Base-by-base conservation (phyloP, 2,888 invertebrate genomes). In the Agonopterix alstromeriana region DNA sequence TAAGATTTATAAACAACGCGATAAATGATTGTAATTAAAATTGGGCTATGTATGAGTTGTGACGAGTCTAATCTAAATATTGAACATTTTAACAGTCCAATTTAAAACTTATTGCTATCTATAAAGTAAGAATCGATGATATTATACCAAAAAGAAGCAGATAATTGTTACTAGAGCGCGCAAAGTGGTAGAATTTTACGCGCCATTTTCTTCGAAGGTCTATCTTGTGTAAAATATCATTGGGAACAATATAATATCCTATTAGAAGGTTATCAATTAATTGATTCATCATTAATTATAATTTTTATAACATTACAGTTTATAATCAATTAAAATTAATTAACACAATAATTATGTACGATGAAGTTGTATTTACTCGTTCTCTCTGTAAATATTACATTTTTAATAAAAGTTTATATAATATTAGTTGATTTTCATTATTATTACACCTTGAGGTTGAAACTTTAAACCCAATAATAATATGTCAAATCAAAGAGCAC, bases 301-400 rank as follows among this genome's bases (percentile, higher is more conserved):
- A 8, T 47, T 48, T 46, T n/a, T 42, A 35, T 40, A 45, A 45
- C 35, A 42, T 46, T 27, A 43, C 35, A 5, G 12, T 36, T 36
- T 11, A 38, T 38, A 38, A 38, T 38, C 36, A 38, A 14, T 17
- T 27, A 9, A 17, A 14, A 17, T 14, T 40, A n/a, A 11, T 14
- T 35, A 11, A n/a, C 27, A 10, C 3, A 10, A 36, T 35, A 17
- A 14, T n/a, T 38, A 49, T 42, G 49, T 46, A 8, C 12, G 53
- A 48, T 61, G 58, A 70, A 66, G 73, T 67, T 80, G 75, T 80
- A 81, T 80, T 71, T 78, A 80, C 61, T 77, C 67, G 53, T 74
- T 72, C 55, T 52, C 53, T 63, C 56, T 80, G 78, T 82, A 82
- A 72, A 81, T 81, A 80, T 63, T 65, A 58, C 53, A 54, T 50